Conservation (phyloP, 1,140 invertebrate species). For the Thereuonema tuberculata region DNA sequence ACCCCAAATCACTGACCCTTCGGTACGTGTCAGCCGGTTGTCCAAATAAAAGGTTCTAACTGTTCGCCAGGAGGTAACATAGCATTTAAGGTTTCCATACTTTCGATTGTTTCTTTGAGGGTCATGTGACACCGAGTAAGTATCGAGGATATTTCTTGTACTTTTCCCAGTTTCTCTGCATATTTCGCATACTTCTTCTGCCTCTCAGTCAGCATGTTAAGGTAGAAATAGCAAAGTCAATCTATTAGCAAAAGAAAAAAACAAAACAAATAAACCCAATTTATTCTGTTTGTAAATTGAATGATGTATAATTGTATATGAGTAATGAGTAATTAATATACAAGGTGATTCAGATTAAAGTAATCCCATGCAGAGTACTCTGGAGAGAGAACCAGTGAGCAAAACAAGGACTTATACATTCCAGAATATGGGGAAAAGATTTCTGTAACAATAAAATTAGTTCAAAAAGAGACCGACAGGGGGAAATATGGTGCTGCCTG, state of each 20-base stretch:
- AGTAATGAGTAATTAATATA: conserved; percentile 1
- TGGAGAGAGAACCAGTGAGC: too few relatives aligned
- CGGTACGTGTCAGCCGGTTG: conserved; percentile 44
- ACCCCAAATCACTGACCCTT: too few relatives aligned
- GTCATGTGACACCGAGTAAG: conserved; percentile 64
- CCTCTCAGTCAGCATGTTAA: conserved; percentile 58
- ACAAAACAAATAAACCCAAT: conserved; percentile 1
- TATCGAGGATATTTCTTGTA: conserved; percentile 59
- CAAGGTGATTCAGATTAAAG: too few relatives aligned
- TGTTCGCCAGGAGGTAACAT: conserved; percentile 65
- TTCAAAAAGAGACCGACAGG: too few relatives aligned
- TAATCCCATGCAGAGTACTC: too few relatives aligned
- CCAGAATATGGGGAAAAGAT: too few relatives aligned
- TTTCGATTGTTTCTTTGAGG: conserved; percentile 69
- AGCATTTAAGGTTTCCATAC: conserved; percentile 69
- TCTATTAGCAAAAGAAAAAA: conserved; percentile 34
- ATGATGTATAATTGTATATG: background rate
- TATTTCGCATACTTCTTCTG: conserved; percentile 70
- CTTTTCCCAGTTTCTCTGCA: conserved; percentile 65
- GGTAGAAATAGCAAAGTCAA: conserved; percentile 54
- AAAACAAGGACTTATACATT: too few relatives aligned
- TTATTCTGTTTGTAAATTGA: background rate
- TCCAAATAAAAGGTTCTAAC: conserved; percentile 81
- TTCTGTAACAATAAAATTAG: too few relatives aligned
- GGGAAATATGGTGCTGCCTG: too few relatives aligned